Evolutionary conservation across 2,113 vertebrate species (phyloP), one percentile per base, ranked within the genome.

Genomic region (Odobenus rosmarus): DNA sequence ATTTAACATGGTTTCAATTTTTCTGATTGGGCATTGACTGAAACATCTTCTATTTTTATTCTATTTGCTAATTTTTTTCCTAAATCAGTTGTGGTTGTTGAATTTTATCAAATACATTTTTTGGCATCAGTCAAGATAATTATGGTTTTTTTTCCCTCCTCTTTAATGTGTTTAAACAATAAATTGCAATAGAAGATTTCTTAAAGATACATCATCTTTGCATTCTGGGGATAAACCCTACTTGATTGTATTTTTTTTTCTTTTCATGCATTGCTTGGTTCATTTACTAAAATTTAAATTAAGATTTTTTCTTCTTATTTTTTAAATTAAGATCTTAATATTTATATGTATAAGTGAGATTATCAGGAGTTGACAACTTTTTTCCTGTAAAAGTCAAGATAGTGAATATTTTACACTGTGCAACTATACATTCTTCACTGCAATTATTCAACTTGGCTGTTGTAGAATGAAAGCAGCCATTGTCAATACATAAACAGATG

Each of bases 41-140:
- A 83, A 90, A 83, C 19, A 64, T 24, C 15, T 80, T 76, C 36
- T 95, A 49, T 55, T 84, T 95, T 90, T 36, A 83, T 62, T 13
- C 26, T 62, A 36, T 31, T 85, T 90, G n/a, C 49, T 79, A 49
- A 42, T 69, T 31, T 85, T 21, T 72, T 88, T 31, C 28, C n/a
- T 69, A 16, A 16, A 90, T 90, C 23, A 36, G 7, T 46, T 7
- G 46, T 28, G n/a, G 15, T 7, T 59, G 9, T 90, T 81, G 14
- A 81, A 46, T 86, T 86, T 91, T 81, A 62, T 80, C 9, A 94
- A 49, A 86, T 39, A 33, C 26, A 82, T 57, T n/a, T 87, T 93
- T 51, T 74, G 1, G 4, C 74, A 64, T 81, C 31, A 10, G 4
- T 91, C 31, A 71, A 31, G 19, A 77, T 77, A 36, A 76, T 82